Conservation (phyloP, 2,113 vertebrate genomes). For the Chauna torquata region DNA sequence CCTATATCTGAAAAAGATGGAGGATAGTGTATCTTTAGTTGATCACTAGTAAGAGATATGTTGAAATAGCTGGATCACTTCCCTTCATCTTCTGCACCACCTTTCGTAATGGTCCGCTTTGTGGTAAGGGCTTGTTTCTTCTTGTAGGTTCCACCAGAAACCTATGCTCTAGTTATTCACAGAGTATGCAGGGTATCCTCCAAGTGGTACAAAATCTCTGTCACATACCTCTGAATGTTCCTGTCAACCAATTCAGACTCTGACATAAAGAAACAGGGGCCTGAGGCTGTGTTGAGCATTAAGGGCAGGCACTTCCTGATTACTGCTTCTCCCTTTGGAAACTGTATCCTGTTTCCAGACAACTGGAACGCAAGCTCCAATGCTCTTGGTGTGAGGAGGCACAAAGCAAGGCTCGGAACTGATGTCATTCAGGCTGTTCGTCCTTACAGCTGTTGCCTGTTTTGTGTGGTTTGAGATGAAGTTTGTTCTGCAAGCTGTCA, state of each 20-base stretch:
- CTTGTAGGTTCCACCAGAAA: neutral
- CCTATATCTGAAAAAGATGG: neutral
- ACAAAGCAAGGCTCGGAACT: neutral
- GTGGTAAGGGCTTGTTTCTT: neutral
- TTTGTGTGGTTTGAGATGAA: neutral
- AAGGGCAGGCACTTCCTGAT: slow-evolving; percentile 8
- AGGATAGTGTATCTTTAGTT: neutral
- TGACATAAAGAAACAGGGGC: neutral
- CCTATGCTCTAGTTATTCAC: neutral
- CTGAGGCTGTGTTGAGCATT: neutral
- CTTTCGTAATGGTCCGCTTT: neutral
- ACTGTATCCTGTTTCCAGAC: neutral
- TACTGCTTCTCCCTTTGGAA: neutral
- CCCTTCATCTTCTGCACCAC: neutral
- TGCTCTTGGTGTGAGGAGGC: neutral
- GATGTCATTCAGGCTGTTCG: neutral
- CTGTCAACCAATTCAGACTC: neutral
- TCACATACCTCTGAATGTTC: neutral
- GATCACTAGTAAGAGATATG: neutral
- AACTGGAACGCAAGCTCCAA: neutral
- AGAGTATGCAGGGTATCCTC: neutral
- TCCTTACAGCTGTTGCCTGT: accelerated
- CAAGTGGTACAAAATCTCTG: neutral
- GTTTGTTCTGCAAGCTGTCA: neutral
- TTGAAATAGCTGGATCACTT: neutral